phyloP scores from a whole-genome alignment of 2,888 invertebrate genomes.

The Eupithecia inturbata region DNA sequence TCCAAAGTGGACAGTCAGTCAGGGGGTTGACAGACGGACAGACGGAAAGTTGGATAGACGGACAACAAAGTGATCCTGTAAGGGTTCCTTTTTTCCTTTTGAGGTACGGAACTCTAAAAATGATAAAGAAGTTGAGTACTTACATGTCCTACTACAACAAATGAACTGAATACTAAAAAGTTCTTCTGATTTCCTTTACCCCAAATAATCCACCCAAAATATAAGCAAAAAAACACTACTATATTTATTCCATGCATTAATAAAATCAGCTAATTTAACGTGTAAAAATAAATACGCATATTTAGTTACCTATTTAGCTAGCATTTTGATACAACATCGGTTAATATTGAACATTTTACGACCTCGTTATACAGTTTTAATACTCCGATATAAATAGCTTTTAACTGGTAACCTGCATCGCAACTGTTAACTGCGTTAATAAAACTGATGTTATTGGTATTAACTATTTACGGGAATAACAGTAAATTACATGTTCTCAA shows the following conservation, averaged over 20 bases:
- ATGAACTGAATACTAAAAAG: no score
- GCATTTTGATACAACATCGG: slow-evolving; percentile 1
- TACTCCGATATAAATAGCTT: slow-evolving; percentile 1
- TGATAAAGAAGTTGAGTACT: no score
- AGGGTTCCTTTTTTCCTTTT: no score
- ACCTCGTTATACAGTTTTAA: slow-evolving; percentile 17
- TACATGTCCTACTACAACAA: no score
- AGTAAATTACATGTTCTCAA: slow-evolving; percentile 3
- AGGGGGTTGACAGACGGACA: no score
- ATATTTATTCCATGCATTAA: neutral
- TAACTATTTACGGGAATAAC: slow-evolving; percentile 9
- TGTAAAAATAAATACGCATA: neutral
- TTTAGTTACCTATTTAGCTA: slow-evolving; percentile 1
- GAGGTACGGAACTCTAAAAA: no score
- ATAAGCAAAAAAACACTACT: neutral
- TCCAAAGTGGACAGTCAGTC: no score
- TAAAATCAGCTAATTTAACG: neutral
- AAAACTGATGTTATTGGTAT: slow-evolving; percentile 21
- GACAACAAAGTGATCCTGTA: no score
- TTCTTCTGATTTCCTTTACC: neutral
- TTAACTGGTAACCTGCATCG: slow-evolving; percentile 26
- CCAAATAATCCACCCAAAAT: neutral
- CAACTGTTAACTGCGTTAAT: slow-evolving; percentile 36
- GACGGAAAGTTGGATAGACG: no score
- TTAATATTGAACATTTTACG: slow-evolving; percentile 16